phyloP scores from a whole-genome alignment of 2,113 vertebrate species.

The Corythaeola cristata region DNA sequence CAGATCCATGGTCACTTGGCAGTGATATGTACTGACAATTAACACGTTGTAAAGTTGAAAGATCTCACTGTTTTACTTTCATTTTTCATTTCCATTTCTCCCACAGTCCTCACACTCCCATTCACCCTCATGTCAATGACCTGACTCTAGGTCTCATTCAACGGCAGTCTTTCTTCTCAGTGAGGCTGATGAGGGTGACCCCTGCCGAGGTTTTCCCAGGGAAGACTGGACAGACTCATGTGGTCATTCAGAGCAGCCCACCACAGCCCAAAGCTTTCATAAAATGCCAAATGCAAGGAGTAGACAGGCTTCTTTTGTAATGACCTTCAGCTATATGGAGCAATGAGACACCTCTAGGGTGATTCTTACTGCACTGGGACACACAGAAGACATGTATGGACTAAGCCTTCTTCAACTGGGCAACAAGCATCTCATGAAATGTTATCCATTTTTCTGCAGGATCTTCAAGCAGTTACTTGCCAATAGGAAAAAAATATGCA shows the following conservation, averaged over 20 bases:
- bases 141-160: neutral
- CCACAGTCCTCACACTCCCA: neutral
- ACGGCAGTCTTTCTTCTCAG: neutral
- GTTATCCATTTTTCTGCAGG: neutral
- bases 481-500: neutral
- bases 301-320: neutral
- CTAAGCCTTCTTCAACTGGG: neutral
- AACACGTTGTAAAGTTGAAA: neutral
- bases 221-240: neutral
- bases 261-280: neutral
- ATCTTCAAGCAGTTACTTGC: neutral
- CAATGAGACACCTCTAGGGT: neutral
- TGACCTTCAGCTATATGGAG: neutral
- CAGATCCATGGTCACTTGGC: neutral
- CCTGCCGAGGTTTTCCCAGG: neutral
- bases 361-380: neutral
- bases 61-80: neutral
- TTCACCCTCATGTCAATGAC: neutral
- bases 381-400: fast-evolving
- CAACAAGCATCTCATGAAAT: neutral
- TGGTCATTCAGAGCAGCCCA: neutral
- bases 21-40: neutral
- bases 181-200: neutral
- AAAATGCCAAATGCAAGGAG: neutral
- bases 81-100: neutral